Conservation (phyloP, 2,888 invertebrate genomes). For the Xestobium rufovillosum region DNA sequence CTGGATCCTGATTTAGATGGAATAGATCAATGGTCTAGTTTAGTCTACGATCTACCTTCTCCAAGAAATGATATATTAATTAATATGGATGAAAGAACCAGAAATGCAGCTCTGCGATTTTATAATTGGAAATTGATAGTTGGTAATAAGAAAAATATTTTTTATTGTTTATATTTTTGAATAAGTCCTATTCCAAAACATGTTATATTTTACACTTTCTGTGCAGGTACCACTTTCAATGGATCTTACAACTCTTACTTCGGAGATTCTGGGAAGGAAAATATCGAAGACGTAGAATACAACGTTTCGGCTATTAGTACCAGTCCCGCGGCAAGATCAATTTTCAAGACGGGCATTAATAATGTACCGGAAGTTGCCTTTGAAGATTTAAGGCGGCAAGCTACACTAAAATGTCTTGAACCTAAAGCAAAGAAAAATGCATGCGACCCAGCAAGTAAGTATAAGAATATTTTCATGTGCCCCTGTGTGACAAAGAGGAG, state of each 20-base stretch:
- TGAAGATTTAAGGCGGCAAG: slow-evolving; percentile 35
- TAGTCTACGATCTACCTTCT: slow-evolving; percentile 48
- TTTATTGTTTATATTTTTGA: too few relatives aligned
- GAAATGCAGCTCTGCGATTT: slow-evolving; percentile 42
- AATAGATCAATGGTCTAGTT: slow-evolving; percentile 59
- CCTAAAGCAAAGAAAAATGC: slow-evolving; percentile 38
- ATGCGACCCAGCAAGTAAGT: slow-evolving; percentile 41
- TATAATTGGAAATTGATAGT: slow-evolving; percentile 48
- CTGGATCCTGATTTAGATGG: slow-evolving; percentile 53
- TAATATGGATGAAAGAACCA: slow-evolving; percentile 58
- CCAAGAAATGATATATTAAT: slow-evolving; percentile 58
- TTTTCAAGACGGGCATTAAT: slow-evolving; percentile 38
- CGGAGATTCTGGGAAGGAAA: slow-evolving; percentile 40
- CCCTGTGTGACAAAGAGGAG: too few relatives aligned
- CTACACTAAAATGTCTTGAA: slow-evolving; percentile 40
- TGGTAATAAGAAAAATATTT: slow-evolving; percentile 35
- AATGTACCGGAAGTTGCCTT: slow-evolving; percentile 39
- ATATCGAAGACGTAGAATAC: slow-evolving; percentile 38
- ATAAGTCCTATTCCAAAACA: too few relatives aligned
- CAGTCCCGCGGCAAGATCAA: slow-evolving; percentile 40
- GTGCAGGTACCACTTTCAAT: slow-evolving; percentile 33
- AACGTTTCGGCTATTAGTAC: slow-evolving; percentile 40
- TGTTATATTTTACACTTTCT: background rate
- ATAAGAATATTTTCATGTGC: slow-evolving; percentile 5
- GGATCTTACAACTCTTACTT: slow-evolving; percentile 43